phyloP scores from a whole-genome alignment of 2,888 invertebrate genomes.

The Luffia ferchaultella region DNA sequence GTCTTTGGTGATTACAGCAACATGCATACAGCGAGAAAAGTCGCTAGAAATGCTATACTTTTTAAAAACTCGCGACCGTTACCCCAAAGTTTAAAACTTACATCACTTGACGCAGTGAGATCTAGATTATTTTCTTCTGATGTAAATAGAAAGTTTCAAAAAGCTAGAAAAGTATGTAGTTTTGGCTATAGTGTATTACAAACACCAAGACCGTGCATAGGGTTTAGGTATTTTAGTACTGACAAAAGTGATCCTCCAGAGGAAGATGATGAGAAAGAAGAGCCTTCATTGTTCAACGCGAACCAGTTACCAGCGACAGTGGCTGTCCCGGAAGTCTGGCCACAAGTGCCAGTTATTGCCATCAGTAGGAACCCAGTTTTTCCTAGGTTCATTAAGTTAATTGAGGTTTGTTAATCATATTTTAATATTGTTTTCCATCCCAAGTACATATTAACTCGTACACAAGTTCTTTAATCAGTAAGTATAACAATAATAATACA shows the following conservation, averaged over 20 bases:
- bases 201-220: background rate
- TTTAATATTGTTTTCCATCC: too few relatives aligned
- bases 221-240: slow-evolving; percentile 33
- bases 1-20: too few relatives aligned
- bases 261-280: slow-evolving; percentile 38
- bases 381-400: slow-evolving; percentile 96
- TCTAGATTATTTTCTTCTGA: background rate
- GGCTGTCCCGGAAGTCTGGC: slow-evolving; percentile 96
- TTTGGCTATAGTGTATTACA: background rate
- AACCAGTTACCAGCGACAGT: slow-evolving; percentile 84
- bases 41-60: slow-evolving; percentile 38
- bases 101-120: slow-evolving; percentile 34
- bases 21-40: slow-evolving; percentile 47
- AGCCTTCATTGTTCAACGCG: slow-evolving; percentile 47
- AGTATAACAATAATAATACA: too few relatives aligned
- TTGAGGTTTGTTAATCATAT: slow-evolving; percentile 82
- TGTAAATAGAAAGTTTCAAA: background rate
- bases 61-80: slow-evolving; percentile 15
- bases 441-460: too few relatives aligned
- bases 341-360: slow-evolving; percentile 94
- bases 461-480: too few relatives aligned
- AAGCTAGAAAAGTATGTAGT: background rate
- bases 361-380: slow-evolving; percentile 95
- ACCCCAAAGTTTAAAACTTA: slow-evolving; percentile 32
- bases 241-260: slow-evolving; percentile 42